These are phyloP conservation scores for Heptascelio sp. DNA, from an alignment of 2,888 invertebrate species.

Conservation along the genomic window DNA sequence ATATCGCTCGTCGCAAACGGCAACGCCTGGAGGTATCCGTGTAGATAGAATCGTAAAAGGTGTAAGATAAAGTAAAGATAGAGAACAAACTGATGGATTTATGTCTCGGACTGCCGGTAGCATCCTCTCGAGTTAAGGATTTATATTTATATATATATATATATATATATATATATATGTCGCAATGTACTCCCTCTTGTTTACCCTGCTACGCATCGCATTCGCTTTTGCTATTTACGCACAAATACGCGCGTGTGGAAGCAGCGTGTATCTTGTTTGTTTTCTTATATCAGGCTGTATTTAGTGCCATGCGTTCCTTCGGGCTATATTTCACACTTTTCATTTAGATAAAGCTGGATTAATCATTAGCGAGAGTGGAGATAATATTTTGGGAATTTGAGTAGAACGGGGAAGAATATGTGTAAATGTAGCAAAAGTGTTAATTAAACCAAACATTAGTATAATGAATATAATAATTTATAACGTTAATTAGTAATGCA, in stretches of 20 bases:
- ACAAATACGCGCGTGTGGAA: conserved; percentile 80
- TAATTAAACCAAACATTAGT: too few species aligned
- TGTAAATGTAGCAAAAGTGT: too few species aligned
- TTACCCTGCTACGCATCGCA: conserved; percentile 78
- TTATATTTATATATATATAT: too few species aligned
- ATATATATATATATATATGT: too few species aligned
- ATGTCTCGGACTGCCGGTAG: conserved; percentile 78
- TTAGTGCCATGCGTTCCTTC: conserved; percentile 63
- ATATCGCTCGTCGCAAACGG: conserved; percentile 62
- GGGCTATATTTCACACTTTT: conserved; percentile 71
- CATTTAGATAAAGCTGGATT: conserved; percentile 56
- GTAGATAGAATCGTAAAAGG: conserved; percentile 68
- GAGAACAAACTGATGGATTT: conserved; percentile 81
- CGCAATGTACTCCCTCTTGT: conserved; percentile 74
- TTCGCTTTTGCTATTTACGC: conserved; percentile 80
- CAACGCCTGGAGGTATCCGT: conserved; percentile 69
- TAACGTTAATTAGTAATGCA: too few species aligned
- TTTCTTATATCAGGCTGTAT: conserved; percentile 81
- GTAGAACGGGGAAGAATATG: background rate
- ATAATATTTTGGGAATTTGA: conserved; percentile 28
- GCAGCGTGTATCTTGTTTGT: conserved; percentile 79
- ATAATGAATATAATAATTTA: too few species aligned
- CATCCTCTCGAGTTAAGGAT: conserved; percentile 75
- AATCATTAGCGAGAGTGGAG: conserved; percentile 54
- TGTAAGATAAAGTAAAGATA: conserved; percentile 78